Evolutionary conservation across 1,140 invertebrate species (phyloP).

Genomic region (Thalassaphorura encarpata): DNA sequence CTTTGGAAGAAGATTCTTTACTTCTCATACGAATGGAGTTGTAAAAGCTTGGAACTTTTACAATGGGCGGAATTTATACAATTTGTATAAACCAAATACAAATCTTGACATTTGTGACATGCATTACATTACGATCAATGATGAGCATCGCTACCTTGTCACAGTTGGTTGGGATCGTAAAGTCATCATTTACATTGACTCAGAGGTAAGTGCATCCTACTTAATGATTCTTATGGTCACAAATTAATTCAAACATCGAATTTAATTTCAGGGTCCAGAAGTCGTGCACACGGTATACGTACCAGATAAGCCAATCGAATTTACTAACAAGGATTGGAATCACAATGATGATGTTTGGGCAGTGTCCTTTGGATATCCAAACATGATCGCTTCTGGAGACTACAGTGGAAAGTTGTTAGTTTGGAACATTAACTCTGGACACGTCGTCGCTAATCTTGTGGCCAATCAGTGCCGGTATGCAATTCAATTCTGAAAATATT

Average conservation of each 20-base stretch:
- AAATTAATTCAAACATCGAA: no score
- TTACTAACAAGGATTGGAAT: conserved; percentile 1
- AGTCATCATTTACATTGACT: conserved; percentile 15
- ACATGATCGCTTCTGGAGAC: conserved; percentile 18
- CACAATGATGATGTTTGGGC: conserved; percentile 20
- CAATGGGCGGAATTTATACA: conserved; percentile 19
- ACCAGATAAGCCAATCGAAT: conserved; percentile 10
- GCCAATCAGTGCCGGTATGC: conserved; percentile 1
- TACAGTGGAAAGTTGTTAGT: conserved; percentile 12
- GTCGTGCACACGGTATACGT: neutral
- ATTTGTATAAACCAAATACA: conserved; percentile 14
- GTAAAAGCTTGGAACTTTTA: conserved; percentile 24
- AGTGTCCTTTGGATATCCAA: conserved; percentile 3
- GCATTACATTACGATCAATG: conserved; percentile 20
- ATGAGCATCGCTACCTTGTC: conserved; percentile 16
- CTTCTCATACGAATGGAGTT: conserved; percentile 15
- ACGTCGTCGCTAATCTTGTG: conserved; percentile 10
- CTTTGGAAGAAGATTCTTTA: conserved; percentile 14
- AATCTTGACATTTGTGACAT: conserved; percentile 19
- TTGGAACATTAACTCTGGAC: conserved; percentile 19
- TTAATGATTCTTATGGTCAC: no score
- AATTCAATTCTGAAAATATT: conserved; percentile 1
- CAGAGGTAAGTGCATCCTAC: conserved; percentile 1
- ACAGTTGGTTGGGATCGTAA: conserved; percentile 17
- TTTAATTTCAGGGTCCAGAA: conserved; percentile 13